Conservation (phyloP, 2,797 vertebrate species). For the Arctocebus calabarensis region DNA sequence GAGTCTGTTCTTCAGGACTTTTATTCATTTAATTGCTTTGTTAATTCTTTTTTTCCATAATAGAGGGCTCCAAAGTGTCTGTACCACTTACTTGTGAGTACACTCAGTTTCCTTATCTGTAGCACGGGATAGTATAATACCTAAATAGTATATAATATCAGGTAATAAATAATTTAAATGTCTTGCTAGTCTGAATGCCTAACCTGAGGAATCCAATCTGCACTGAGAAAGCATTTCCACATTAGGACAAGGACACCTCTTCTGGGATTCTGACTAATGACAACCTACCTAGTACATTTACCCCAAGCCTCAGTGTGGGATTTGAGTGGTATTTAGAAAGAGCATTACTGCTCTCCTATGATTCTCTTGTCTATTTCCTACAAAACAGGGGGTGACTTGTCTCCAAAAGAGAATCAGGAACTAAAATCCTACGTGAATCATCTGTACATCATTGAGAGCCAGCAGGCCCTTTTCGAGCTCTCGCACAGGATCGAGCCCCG, state of each 20-base stretch:
- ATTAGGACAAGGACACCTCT: background rate
- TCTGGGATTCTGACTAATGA: background rate
- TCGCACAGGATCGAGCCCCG: slow-evolving; percentile 97
- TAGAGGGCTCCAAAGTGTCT: background rate
- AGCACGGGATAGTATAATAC: background rate
- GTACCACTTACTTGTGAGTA: background rate
- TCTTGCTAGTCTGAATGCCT: background rate
- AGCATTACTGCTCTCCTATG: background rate
- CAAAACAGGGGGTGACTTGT: slow-evolving; percentile 91
- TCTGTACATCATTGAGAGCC: slow-evolving; percentile 97
- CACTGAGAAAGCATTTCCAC: background rate
- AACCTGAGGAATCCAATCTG: background rate
- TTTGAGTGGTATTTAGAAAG: background rate
- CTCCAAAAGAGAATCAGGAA: slow-evolving; percentile 94
- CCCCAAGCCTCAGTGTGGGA: background rate
- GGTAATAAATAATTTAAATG: background rate
- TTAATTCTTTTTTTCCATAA: background rate
- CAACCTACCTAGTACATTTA: background rate
- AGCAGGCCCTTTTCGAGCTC: slow-evolving; percentile 97
- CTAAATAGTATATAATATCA: background rate
- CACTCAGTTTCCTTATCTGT: background rate
- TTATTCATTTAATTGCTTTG: background rate
- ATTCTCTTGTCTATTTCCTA: background rate
- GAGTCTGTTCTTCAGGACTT: background rate
- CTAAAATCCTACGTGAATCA: slow-evolving; percentile 93